phyloP scores from a whole-genome alignment of 64 coral and sea anemone genomes.

The Astreopora myriophthalma region DNA sequence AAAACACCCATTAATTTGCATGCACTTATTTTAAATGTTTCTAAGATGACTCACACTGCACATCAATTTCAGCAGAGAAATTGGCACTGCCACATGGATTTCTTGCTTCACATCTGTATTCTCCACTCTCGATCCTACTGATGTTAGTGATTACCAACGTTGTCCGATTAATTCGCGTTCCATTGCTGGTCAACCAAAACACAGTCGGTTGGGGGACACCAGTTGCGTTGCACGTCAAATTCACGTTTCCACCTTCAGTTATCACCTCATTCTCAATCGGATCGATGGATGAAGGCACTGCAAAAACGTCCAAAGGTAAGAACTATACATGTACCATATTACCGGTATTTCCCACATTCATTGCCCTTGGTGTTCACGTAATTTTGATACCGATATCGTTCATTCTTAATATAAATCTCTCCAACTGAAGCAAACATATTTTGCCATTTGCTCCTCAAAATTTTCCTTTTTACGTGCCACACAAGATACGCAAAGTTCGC shows the following conservation, averaged over 20 bases:
- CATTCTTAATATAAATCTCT: too few species aligned
- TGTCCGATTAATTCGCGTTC: not conserved
- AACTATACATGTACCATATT: too few species aligned
- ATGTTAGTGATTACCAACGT: not conserved
- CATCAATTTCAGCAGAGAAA: not conserved
- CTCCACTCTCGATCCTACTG: not conserved
- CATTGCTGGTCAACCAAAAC: not conserved
- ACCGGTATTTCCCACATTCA: too few species aligned
- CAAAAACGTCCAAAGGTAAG: too few species aligned
- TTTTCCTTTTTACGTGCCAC: too few species aligned
- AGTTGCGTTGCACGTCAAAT: not conserved
- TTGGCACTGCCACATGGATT: not conserved
- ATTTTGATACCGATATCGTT: too few species aligned
- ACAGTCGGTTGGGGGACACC: not conserved
- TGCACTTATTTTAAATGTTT: too few species aligned
- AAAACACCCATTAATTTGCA: too few species aligned
- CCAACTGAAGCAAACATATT: too few species aligned
- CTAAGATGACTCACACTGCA: not conserved
- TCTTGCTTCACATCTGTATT: slow-evolving; percentile 22
- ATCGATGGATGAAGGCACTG: not conserved
- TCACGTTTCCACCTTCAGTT: not conserved
- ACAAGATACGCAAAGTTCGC: too few species aligned
- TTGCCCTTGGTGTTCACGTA: too few species aligned
- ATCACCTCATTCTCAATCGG: not conserved
- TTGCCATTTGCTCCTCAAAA: too few species aligned